Conservation (phyloP, 2,888 invertebrate genomes). For the Allophyes oxyacanthae region DNA sequence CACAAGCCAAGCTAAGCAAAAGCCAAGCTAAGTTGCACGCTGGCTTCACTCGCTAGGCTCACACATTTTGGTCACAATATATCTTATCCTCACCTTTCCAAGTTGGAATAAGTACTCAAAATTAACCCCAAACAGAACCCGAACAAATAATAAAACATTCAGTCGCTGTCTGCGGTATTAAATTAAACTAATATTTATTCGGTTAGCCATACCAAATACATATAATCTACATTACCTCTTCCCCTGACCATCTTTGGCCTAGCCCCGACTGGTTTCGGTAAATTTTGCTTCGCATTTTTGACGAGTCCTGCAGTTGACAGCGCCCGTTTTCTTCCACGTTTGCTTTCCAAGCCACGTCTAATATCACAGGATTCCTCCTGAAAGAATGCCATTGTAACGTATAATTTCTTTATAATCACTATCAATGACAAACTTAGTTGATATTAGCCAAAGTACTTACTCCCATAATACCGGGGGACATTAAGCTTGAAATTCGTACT, state of each 20-base stretch:
- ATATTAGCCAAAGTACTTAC: slow-evolving; percentile 55
- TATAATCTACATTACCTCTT: slow-evolving; percentile 66
- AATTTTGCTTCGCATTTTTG: slow-evolving; percentile 64
- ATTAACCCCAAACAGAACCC: too few relatives aligned
- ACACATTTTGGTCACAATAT: too few relatives aligned
- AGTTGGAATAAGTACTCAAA: too few relatives aligned
- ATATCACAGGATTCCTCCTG: slow-evolving; percentile 59
- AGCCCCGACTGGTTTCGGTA: slow-evolving; percentile 58
- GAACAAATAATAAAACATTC: too few relatives aligned
- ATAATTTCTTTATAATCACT: background rate
- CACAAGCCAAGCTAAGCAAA: too few relatives aligned
- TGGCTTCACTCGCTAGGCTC: too few relatives aligned
- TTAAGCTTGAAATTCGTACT: slow-evolving; percentile 64
- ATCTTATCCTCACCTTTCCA: too few relatives aligned
- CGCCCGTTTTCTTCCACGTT: slow-evolving; percentile 80
- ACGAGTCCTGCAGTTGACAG: slow-evolving; percentile 72
- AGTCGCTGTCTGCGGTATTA: too few relatives aligned
- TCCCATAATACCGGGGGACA: slow-evolving; percentile 55
- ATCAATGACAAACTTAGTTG: background rate
- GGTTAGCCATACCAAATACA: background rate
- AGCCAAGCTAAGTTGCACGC: too few relatives aligned
- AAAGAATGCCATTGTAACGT: slow-evolving; percentile 21
- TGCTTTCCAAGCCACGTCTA: slow-evolving; percentile 67
- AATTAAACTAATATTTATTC: too few relatives aligned
- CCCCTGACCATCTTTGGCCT: slow-evolving; percentile 71